Evolutionary conservation across 1,140 invertebrate genomes (phyloP).

Genomic region (Trichogramma pretiosum): DNA sequence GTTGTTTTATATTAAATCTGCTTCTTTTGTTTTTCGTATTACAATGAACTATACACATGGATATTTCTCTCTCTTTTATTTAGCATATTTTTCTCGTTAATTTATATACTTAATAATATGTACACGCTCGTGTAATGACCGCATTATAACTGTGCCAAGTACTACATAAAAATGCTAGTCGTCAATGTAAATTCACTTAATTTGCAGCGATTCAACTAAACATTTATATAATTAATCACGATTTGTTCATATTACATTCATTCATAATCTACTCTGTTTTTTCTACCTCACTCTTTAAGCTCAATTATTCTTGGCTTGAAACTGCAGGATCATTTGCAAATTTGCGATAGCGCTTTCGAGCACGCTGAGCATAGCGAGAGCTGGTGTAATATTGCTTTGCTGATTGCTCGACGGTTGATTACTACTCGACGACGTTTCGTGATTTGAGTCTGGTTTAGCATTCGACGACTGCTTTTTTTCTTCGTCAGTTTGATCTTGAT

Average conservation of each 20-base stretch:
- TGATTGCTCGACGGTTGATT: conserved; percentile 33
- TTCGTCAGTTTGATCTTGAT: conserved; percentile 20
- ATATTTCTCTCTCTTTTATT: conserved; percentile 1
- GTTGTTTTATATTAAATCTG: too few species aligned
- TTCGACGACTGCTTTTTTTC: too few species aligned
- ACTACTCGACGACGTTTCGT: conserved; percentile 13
- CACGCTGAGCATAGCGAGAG: conserved; percentile 43
- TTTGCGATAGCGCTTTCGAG: conserved; percentile 41
- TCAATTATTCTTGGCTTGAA: conserved; percentile 31
- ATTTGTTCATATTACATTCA: too few species aligned
- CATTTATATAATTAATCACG: too few species aligned
- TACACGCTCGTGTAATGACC: conserved; percentile 12
- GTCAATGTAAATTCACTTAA: conserved; percentile 2
- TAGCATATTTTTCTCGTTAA: too few species aligned
- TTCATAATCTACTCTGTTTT: too few species aligned
- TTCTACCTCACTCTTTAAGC: too few species aligned
- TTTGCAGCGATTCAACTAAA: neutral
- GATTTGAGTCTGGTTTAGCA: conserved; percentile 16
- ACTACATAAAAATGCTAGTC: conserved; percentile 5
- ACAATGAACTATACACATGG: conserved; percentile 19
- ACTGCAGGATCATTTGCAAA: conserved; percentile 39
- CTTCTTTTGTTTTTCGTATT: too few species aligned
- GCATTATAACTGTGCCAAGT: conserved; percentile 1
- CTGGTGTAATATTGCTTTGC: too few species aligned
- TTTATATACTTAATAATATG: conserved; percentile 10